Conservation (phyloP, 1,140 invertebrate genomes). For the Platorchestia sp. region DNA sequence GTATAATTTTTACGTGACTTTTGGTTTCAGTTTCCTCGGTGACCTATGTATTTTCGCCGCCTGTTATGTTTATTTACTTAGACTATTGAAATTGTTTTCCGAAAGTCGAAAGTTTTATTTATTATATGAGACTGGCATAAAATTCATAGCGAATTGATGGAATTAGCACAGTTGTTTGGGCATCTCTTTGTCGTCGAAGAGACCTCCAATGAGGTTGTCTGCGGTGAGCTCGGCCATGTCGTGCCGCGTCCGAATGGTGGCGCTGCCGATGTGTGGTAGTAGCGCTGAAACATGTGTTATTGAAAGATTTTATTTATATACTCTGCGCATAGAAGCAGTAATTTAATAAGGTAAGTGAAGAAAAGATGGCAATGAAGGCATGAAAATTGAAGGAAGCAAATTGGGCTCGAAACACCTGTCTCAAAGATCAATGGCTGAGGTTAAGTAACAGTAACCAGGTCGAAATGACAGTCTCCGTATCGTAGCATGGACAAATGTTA, state of each 20-base stretch:
- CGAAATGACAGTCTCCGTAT: too few species aligned
- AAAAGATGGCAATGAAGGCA: not conserved
- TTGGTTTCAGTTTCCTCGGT: not conserved
- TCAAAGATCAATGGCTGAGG: too few species aligned
- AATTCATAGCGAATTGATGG: not conserved
- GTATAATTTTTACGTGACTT: not conserved
- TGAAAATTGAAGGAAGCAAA: not conserved
- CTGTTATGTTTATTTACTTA: too few species aligned
- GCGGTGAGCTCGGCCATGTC: slow-evolving; percentile 35
- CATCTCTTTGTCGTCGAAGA: slow-evolving; percentile 22
- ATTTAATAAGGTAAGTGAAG: not conserved
- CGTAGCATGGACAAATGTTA: too few species aligned
- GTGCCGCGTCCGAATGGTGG: not conserved
- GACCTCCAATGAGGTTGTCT: slow-evolving; percentile 32
- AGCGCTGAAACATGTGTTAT: slow-evolving; percentile 41
- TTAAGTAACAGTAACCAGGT: too few species aligned
- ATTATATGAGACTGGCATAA: too few species aligned
- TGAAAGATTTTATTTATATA: not conserved
- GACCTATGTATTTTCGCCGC: too few species aligned
- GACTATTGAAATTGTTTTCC: too few species aligned
- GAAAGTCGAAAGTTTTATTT: too few species aligned
- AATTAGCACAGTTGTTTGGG: slow-evolving; percentile 19
- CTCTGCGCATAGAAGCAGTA: not conserved
- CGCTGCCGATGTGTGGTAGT: slow-evolving; percentile 47
- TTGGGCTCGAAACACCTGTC: not conserved